phyloP scores from a whole-genome alignment of 2,113 vertebrate genomes.

The Lepisosteus oculatus region DNA sequence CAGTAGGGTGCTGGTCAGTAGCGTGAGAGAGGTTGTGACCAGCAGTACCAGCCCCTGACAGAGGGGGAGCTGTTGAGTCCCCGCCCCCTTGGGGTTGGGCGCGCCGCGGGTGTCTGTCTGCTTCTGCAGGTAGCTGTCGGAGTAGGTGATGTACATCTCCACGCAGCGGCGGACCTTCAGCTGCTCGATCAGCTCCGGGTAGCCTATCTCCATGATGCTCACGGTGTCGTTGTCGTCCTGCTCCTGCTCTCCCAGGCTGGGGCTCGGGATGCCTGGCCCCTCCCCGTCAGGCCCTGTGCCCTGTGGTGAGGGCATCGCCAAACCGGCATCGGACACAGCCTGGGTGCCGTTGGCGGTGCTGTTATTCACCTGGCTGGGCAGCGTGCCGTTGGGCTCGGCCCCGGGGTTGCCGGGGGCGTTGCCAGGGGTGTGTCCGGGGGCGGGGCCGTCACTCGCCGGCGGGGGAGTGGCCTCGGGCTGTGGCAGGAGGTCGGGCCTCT shows the following conservation, averaged over 20 bases:
- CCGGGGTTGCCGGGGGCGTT: not conserved
- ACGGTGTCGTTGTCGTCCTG: slow-evolving; percentile 48
- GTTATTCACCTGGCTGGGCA: not conserved
- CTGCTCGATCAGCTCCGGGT: slow-evolving; percentile 62
- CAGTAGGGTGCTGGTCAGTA: slow-evolving; percentile 52
- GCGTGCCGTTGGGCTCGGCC: too few relatives aligned
- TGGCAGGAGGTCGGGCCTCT: slow-evolving; percentile 41
- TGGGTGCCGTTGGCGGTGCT: slow-evolving; percentile 8
- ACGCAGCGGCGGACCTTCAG: slow-evolving; percentile 57
- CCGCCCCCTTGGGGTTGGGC: not conserved
- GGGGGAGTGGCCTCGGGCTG: slow-evolving; percentile 9
- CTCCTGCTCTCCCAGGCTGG: not conserved
- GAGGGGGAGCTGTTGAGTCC: slow-evolving; percentile 18
- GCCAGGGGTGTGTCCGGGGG: not conserved
- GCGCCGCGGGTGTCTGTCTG: slow-evolving; percentile 23
- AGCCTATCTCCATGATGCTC: slow-evolving; percentile 64
- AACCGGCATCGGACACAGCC: not conserved
- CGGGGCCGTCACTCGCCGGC: not conserved
- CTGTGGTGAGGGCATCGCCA: too few relatives aligned
- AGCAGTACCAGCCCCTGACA: slow-evolving; percentile 34
- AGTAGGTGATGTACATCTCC: slow-evolving; percentile 54
- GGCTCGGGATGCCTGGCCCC: not conserved
- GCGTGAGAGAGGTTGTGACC: slow-evolving; percentile 38
- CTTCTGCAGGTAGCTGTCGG: slow-evolving; percentile 46
- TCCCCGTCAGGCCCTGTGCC: too few relatives aligned